A percentile compares a stretch with the other conserved stretches of the same genome.
These are phyloP conservation scores for Sabellastarte sp. DNA, from an alignment of 2,888 invertebrate genomes.

Conservation along the genomic window DNA sequence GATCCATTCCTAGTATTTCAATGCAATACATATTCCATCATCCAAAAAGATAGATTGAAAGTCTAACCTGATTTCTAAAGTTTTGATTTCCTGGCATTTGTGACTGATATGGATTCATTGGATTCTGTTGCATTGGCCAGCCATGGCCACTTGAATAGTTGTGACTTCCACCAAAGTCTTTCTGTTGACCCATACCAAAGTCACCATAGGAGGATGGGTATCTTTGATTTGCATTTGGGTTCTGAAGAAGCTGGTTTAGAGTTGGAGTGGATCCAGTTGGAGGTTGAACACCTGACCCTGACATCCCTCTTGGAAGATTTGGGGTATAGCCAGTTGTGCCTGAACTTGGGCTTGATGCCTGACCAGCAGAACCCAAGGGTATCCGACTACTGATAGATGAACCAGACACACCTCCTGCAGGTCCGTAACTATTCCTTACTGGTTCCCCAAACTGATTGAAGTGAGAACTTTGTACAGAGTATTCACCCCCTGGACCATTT, in stretches of 20 bases:
- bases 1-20: too few relatives aligned
- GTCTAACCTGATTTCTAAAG: background rate
- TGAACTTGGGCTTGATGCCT: too few relatives aligned
- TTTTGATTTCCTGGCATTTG: background rate
- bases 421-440: too few relatives aligned
- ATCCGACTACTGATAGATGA: too few relatives aligned
- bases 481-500: background rate
- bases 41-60: too few relatives aligned
- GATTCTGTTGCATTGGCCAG: background rate
- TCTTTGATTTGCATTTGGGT: background rate
- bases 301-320: background rate
- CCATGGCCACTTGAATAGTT: background rate
- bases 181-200: background rate
- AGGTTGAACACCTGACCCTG: background rate
- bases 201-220: background rate
- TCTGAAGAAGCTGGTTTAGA: background rate
- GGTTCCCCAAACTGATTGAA: background rate
- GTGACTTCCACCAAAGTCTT: background rate
- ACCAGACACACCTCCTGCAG: too few relatives aligned
- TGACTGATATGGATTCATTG: background rate
- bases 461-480: background rate
- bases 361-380: too few relatives aligned
- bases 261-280: background rate
- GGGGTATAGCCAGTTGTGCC: too few relatives aligned
- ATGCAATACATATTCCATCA: too few relatives aligned